These are phyloP conservation scores for Chymomyza caudatula DNA, from an alignment of 2,888 invertebrate genomes.

Conservation along the genomic window DNA sequence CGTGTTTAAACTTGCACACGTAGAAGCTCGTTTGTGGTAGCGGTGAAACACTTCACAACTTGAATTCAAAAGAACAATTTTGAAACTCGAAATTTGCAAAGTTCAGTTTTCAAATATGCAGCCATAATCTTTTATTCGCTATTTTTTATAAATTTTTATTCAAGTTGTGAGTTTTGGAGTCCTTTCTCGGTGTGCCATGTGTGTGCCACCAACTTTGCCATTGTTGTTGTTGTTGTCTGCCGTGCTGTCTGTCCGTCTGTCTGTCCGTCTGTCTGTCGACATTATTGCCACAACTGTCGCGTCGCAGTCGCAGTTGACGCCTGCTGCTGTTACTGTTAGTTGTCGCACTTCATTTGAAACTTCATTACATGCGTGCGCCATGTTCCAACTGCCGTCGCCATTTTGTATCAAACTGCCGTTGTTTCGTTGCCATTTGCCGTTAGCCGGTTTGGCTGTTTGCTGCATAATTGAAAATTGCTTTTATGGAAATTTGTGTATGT, in stretches of 20 bases:
- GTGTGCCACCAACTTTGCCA: neutral
- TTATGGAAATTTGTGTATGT: constrained; percentile 51
- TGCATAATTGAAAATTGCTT: constrained; percentile 66
- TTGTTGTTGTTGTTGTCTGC: no score
- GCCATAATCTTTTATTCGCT: no score
- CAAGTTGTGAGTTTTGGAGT: no score
- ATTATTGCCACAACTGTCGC: neutral
- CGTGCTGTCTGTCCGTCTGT: neutral
- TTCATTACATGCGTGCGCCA: constrained; percentile 54
- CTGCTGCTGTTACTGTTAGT: neutral
- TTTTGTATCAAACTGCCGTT: no score
- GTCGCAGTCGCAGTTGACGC: no score
- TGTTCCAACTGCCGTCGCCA: constrained; percentile 36
- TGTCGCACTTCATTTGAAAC: constrained; percentile 48
- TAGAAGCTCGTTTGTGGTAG: no score
- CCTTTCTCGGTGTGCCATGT: neutral
- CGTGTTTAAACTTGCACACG: no score
- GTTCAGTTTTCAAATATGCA: no score
- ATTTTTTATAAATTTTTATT: neutral
- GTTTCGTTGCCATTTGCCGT: no score
- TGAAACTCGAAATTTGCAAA: no score
- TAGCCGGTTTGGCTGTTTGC: constrained; percentile 15
- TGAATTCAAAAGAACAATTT: no score
- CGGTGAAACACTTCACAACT: no score
- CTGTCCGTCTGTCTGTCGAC: neutral